Evolutionary conservation across 2,888 invertebrate species (phyloP), one percentile per base, ranked within the genome.

Genomic region (Dryobota labecula): DNA sequence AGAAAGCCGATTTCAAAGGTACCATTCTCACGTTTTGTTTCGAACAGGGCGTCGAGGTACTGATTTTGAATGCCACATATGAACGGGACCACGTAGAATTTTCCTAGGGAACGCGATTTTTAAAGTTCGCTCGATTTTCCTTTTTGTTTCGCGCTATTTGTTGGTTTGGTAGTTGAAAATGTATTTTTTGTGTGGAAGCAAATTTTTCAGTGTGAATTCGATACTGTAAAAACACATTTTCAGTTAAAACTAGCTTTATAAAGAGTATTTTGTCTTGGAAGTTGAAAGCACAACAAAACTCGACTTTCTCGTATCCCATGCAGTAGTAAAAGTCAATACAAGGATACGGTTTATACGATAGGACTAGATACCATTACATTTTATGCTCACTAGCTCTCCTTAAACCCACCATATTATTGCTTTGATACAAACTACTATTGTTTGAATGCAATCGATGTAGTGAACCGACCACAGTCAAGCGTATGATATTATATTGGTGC

Each of bases 1-100:
- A 92, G 90, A 90, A 90, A 91, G 91, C 92, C 90, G 92, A 93
- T 94, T 94, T 92, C 88, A 89, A 84, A 84, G 90, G 90, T 87
- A 88, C 86, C 86, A 88, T 86, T 87, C 86, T 89, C 92, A 90
- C 92, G 90, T 93, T 93, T 92, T 87, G 93, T 93, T 93, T 92
- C 91, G 88, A 89, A 87, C 89, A 86, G 84, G 87, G 88, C 87
- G 89, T 88, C 80, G 86, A 86, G 78, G 73, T 84, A 84, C 90
- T 90, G 91, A 92, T 94, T 93, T 92, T 89, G 90, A 90, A 92
- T 84, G 84, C 74, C 76, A 78, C 82, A 81, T 81, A 73, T 83
- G 83, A 85, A 84, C 80, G 78, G 81, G 76, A 80, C 84, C 80
- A 70, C 76, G 73, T 73, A 61, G 78, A 80, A 73, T 82, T 83